Evolutionary conservation across 2,113 vertebrate species (phyloP).

Genomic region (Laticauda laticaudata): DNA sequence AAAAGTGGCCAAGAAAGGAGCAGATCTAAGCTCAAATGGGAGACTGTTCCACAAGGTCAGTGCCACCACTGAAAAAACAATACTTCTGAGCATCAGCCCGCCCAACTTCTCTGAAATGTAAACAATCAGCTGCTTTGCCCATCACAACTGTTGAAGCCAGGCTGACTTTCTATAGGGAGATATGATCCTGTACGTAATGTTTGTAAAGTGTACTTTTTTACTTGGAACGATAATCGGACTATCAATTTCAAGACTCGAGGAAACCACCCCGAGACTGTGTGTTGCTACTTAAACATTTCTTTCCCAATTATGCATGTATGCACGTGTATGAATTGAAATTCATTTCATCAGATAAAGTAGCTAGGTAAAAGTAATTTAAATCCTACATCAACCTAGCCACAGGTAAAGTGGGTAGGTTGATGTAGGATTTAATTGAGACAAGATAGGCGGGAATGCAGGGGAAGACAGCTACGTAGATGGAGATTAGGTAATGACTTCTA

Average conservation of each 20-base stretch:
- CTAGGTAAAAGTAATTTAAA: not conserved
- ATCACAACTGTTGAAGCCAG: not conserved
- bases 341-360: not conserved
- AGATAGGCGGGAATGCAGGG: not conserved
- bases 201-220: not conserved
- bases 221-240: not conserved
- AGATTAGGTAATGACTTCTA: not conserved
- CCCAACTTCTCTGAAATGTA: not conserved
- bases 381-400: not conserved
- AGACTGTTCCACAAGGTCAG: not conserved
- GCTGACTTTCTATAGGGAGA: not conserved
- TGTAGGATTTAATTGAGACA: not conserved
- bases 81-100: not conserved
- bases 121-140: not conserved
- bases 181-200: not conserved
- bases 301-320: not conserved
- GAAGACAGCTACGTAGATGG: not conserved
- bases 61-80: not conserved
- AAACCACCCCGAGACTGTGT: not conserved
- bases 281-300: not conserved
- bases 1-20: not conserved
- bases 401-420: not conserved
- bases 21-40: not conserved
- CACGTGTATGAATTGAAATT: not conserved
- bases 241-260: not conserved